Evolutionary conservation across 2,888 invertebrate genomes (phyloP).

Genomic region (Bibio marci): DNA sequence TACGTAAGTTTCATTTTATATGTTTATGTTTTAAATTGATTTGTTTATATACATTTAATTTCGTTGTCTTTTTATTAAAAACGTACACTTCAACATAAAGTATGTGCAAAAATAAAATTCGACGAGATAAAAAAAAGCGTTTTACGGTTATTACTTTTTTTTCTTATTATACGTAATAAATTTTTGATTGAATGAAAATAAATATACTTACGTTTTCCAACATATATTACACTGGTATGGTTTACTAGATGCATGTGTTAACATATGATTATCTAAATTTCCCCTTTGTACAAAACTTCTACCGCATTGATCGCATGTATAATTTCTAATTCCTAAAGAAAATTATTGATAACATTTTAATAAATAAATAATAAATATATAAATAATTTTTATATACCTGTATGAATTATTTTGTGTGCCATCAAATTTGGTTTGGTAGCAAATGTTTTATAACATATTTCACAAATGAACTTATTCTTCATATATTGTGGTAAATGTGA

Average conservation of each 20-base stretch:
- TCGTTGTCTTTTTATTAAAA: no score
- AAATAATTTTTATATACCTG: slow-evolving; percentile 10
- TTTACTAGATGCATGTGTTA: slow-evolving; percentile 31
- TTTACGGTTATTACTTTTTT: background rate
- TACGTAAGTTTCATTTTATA: no score
- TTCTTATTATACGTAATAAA: background rate
- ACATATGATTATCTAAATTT: slow-evolving; percentile 33
- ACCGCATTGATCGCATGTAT: slow-evolving; percentile 31
- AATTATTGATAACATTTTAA: background rate
- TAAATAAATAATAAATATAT: background rate
- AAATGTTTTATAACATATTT: slow-evolving; percentile 13
- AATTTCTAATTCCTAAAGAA: slow-evolving; percentile 16
- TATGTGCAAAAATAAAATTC: no score
- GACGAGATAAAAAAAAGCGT: background rate
- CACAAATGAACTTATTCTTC: slow-evolving; percentile 9
- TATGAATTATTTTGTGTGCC: slow-evolving; percentile 16
- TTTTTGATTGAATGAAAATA: background rate
- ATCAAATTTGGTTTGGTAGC: slow-evolving; percentile 12
- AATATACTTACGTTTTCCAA: slow-evolving; percentile 17
- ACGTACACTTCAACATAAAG: no score
- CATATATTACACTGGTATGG: slow-evolving; percentile 31
- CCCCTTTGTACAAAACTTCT: slow-evolving; percentile 31
- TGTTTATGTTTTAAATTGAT: no score
- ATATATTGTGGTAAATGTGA: slow-evolving; percentile 11
- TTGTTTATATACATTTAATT: no score